phyloP scores from a whole-genome alignment of 2,888 invertebrate species.

The Tenthredo scrophulariae region DNA sequence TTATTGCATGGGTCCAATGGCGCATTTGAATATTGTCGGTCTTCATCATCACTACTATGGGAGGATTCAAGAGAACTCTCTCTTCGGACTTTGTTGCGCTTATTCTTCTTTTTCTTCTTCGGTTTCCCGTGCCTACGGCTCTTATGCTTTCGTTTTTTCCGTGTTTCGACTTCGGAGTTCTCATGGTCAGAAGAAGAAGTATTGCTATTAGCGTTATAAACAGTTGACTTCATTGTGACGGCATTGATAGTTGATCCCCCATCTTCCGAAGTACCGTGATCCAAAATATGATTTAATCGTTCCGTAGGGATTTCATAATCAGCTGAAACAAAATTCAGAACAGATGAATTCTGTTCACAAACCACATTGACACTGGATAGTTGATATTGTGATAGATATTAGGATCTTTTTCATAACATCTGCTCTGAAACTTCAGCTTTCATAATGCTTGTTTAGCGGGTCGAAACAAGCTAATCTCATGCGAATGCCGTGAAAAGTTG shows the following conservation, averaged over 20 bases:
- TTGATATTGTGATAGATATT: background rate
- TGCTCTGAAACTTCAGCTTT: no score
- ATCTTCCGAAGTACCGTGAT: constrained; percentile 8
- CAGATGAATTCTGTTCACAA: background rate
- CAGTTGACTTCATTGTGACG: background rate
- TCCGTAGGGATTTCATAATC: background rate
- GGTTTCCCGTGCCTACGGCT: background rate
- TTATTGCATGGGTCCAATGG: background rate
- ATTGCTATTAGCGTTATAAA: background rate
- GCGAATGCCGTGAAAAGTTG: no score
- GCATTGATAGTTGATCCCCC: background rate
- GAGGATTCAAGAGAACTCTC: background rate
- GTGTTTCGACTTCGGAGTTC: background rate
- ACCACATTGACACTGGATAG: background rate
- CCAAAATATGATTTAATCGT: constrained; percentile 14
- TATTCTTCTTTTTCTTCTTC: background rate
- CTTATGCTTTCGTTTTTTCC: background rate
- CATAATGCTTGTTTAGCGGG: no score
- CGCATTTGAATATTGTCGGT: background rate
- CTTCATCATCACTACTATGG: background rate
- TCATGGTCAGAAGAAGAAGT: background rate
- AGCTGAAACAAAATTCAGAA: constrained; percentile 8
- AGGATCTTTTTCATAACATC: no score
- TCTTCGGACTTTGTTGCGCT: background rate
- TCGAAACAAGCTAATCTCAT: no score